Base-by-base conservation (phyloP, 2,888 invertebrate genomes). In the Macrosoma leucophasiata region DNA sequence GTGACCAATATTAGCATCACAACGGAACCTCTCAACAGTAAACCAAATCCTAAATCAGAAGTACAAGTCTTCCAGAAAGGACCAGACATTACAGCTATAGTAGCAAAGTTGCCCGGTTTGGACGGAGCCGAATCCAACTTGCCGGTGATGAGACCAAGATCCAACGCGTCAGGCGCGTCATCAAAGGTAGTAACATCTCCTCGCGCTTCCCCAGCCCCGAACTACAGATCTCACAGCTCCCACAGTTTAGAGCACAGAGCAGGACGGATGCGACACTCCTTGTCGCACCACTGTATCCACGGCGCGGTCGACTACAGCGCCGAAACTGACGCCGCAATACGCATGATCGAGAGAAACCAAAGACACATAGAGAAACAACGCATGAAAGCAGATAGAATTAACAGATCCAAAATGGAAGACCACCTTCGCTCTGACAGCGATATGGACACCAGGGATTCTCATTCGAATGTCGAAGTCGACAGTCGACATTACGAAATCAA, bases 1-100 rank as follows among this genome's bases (percentile, higher is more conserved):
- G 87, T 91, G 7, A 91, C 91, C 14, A 90, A 90, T 61, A 91
- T 91, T 31, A 91, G 87, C 62, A 91, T 91, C 50, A 89, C 88
- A 7, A 84, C 89, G 5, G 88, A 88, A 41, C 79, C 85, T 6
- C 59, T 59, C 4, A 12, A 60, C 29, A 65, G 65, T 33, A 58
- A 62, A 33, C 69, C 74, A n/a, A 78, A 79, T 25, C 74, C 85
- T 28, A 86, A 86, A 39, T 72, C 81, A 4, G 86, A 88, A 58
- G 82, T 86, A 32, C 76, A 89, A 58, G 89, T 93, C 26, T 93
- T 91, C 60, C 93, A 93, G 66, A 90, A 93, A 53, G 93, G 93
- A 0, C 91, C 91, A 15, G 93, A 92, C 57, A 90, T 93, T 13
- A 92, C 92, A 1, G 89, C 92, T 0, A 72, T 93, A 11, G 89